A percentile compares a stretch with the other conserved stretches of the same genome.
Evolutionary conservation across 2,888 invertebrate genomes (phyloP).

Genomic region (Acanthosepion esculentum): DNA sequence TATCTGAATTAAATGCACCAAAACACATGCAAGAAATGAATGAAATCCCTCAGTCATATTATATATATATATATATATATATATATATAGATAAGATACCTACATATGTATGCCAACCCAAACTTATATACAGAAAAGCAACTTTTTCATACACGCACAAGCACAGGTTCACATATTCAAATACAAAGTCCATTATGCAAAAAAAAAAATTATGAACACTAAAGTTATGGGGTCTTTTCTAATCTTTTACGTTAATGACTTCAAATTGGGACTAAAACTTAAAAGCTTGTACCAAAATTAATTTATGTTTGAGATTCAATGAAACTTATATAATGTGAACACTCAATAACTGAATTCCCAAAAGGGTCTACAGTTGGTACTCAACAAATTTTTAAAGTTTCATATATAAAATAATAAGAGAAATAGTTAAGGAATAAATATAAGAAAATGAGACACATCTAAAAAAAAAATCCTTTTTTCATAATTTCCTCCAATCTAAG

Average conservation of each 20-base stretch:
- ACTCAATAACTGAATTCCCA: too few species aligned
- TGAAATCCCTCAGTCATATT: background rate
- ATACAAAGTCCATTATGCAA: background rate
- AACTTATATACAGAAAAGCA: background rate
- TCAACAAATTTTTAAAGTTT: background rate
- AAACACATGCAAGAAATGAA: too few species aligned
- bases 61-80: too few species aligned
- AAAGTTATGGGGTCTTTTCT: too few species aligned
- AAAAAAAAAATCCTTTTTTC: background rate
- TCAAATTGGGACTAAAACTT: too few species aligned
- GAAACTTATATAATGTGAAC: too few species aligned
- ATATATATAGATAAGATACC: background rate
- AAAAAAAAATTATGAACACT: too few species aligned
- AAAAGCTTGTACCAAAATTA: too few species aligned
- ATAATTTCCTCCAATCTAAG: background rate
- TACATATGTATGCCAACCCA: background rate
- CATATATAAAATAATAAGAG: background rate
- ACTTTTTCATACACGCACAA: background rate
- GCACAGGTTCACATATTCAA: background rate
- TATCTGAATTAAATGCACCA: too few species aligned
- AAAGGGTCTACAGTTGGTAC: too few species aligned
- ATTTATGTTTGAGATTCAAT: too few species aligned
- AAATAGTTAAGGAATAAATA: background rate
- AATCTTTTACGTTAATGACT: too few species aligned
- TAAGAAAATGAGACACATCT: background rate